These are phyloP conservation scores for Sitta carolinensis DNA, from an alignment of 2,797 vertebrate genomes.

Conservation along the genomic window DNA sequence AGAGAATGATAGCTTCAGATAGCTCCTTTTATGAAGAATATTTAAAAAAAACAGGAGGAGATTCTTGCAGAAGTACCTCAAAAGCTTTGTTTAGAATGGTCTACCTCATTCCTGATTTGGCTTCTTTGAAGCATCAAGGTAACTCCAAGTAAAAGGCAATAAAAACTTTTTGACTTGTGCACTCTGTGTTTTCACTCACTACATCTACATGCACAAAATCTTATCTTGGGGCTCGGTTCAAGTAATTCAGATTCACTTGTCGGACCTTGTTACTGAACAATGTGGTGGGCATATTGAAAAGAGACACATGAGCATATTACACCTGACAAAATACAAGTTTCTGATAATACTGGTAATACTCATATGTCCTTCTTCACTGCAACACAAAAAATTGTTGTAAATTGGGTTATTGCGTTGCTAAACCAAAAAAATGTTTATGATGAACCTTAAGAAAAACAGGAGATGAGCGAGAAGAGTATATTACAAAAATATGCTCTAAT, in stretches of 20 bases:
- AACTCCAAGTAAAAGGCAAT: not conserved
- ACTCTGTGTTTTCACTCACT: not conserved
- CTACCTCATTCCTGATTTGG: not conserved
- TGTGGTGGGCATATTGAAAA: not conserved
- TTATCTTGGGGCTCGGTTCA: not conserved
- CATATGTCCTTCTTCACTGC: not conserved
- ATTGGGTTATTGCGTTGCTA: not conserved
- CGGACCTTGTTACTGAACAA: not conserved
- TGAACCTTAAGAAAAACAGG: not conserved
- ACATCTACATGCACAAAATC: not conserved
- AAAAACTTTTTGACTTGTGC: not conserved
- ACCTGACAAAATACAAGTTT: not conserved
- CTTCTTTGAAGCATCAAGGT: not conserved
- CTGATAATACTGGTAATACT: not conserved
- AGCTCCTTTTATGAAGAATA: not conserved
- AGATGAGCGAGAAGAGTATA: not conserved
- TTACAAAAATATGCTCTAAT: not conserved
- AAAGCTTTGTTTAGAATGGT: not conserved
- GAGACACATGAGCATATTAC: not conserved
- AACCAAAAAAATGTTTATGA: not conserved
- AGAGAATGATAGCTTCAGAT: not conserved
- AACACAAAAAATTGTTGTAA: not conserved
- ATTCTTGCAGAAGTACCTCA: not conserved
- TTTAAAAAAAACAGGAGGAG: not conserved
- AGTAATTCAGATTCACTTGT: not conserved